Evolutionary conservation across 2,797 vertebrate species (phyloP).

Genomic region (Myotis pilosus): DNA sequence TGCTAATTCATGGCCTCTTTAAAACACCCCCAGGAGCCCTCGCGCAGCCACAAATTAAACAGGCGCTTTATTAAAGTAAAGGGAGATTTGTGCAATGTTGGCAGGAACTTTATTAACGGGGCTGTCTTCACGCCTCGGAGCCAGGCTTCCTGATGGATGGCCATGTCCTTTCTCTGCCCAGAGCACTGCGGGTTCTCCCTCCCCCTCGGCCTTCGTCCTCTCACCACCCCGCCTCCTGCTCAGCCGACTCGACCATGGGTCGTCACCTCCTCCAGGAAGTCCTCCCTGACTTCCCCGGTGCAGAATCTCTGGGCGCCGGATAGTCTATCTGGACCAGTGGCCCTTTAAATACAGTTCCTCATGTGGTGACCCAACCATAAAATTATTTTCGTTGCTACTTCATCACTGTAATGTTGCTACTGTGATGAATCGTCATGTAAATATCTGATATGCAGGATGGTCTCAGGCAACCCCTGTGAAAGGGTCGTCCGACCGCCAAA

Average conservation of each 20-base stretch:
- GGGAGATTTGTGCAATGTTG: constrained; percentile 54
- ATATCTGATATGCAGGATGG: too few relatives aligned
- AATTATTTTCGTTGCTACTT: too few relatives aligned
- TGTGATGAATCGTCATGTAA: too few relatives aligned
- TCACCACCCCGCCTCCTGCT: not conserved
- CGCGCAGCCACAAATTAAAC: constrained; percentile 67
- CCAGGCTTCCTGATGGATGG: not conserved
- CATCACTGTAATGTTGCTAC: too few relatives aligned
- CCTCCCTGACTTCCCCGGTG: not conserved
- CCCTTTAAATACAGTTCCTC: too few relatives aligned
- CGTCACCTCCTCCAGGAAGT: not conserved
- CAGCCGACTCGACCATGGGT: rapidly evolving
- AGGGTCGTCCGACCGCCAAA: too few relatives aligned
- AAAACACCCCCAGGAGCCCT: constrained; percentile 62
- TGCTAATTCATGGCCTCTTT: constrained; percentile 60
- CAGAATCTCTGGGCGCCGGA: not conserved
- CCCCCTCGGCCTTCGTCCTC: not conserved
- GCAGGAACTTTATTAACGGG: constrained; percentile 24
- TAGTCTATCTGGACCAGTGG: too few relatives aligned
- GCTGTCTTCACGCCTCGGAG: constrained; percentile 22
- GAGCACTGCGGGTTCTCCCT: not conserved
- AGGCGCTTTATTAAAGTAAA: constrained; percentile 48
- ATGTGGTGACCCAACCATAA: too few relatives aligned
- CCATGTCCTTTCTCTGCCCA: not conserved
- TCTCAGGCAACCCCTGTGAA: too few relatives aligned